Evolutionary conservation across 2,797 vertebrate species (phyloP).

Genomic region (Argya squamiceps): DNA sequence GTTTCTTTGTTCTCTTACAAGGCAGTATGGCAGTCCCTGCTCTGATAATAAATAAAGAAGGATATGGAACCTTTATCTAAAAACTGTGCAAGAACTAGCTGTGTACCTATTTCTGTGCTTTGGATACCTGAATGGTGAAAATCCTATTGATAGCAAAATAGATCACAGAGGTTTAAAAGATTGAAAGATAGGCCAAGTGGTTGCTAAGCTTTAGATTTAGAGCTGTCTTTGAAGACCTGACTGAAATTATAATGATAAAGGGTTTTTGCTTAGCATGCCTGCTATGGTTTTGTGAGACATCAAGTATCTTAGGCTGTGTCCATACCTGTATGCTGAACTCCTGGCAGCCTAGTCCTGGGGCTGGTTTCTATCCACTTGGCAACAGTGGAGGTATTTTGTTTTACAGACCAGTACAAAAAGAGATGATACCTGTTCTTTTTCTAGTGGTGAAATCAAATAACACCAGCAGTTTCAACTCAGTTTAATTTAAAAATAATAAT

Average conservation of each 20-base stretch:
- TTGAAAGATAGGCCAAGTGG: background rate
- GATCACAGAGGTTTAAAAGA: conserved; percentile 8
- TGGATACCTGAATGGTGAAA: background rate
- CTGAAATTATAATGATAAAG: background rate
- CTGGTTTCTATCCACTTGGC: background rate
- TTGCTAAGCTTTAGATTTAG: background rate
- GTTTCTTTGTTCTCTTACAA: background rate
- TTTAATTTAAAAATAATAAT: background rate
- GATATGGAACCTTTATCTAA: background rate
- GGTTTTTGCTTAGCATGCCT: background rate
- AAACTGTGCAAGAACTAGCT: background rate
- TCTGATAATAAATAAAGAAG: background rate
- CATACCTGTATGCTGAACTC: background rate
- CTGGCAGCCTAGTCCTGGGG: background rate
- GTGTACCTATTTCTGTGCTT: background rate
- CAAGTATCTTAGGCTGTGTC: background rate
- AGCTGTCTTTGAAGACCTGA: background rate
- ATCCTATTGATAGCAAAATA: background rate
- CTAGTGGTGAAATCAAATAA: background rate
- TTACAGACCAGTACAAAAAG: background rate
- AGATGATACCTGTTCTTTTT: background rate
- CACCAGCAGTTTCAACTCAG: background rate
- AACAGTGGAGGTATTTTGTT: background rate
- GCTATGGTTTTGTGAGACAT: background rate
- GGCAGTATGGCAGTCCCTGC: background rate